A percentile compares a stretch with the other conserved stretches of the same genome.
phyloP scores from a whole-genome alignment of 2,797 vertebrate species.

The Danio tinwini region DNA sequence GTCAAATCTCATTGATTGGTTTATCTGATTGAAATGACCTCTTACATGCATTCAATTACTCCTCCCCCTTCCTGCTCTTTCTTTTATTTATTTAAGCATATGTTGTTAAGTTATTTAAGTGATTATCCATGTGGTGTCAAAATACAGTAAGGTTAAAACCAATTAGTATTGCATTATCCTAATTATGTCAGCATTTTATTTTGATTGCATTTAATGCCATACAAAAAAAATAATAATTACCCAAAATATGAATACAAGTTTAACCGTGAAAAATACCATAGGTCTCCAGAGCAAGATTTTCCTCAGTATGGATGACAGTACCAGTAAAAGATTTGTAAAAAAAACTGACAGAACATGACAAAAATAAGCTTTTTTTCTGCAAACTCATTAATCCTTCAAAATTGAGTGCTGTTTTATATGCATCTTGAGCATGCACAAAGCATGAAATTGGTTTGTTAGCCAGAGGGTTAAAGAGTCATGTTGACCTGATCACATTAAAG shows the following conservation, averaged over 20 bases:
- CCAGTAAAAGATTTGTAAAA: not conserved
- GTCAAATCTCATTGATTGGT: not conserved
- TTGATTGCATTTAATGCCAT: not conserved
- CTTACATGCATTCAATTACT: not conserved
- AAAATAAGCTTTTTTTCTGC: not conserved
- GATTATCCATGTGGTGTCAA: not conserved
- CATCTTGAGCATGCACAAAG: not conserved
- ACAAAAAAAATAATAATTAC: too few relatives aligned
- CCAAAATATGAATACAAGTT: too few relatives aligned
- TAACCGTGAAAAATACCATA: too few relatives aligned
- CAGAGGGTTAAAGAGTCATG: not conserved
- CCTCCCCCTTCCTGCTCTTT: not conserved
- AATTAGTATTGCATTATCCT: not conserved
- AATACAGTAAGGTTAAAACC: not conserved
- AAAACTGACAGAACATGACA: not conserved
- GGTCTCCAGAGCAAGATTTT: not conserved
- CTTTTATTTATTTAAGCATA: not conserved
- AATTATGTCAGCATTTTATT: not conserved
- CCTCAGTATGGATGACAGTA: not conserved
- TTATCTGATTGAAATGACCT: not conserved
- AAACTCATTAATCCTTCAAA: not conserved
- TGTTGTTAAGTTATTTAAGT: not conserved
- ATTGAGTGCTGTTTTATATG: not conserved
- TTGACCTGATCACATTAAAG: not conserved
- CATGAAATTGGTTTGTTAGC: not conserved